phyloP scores from a whole-genome alignment of 2,113 vertebrate genomes.

The Elgaria multicarinata region DNA sequence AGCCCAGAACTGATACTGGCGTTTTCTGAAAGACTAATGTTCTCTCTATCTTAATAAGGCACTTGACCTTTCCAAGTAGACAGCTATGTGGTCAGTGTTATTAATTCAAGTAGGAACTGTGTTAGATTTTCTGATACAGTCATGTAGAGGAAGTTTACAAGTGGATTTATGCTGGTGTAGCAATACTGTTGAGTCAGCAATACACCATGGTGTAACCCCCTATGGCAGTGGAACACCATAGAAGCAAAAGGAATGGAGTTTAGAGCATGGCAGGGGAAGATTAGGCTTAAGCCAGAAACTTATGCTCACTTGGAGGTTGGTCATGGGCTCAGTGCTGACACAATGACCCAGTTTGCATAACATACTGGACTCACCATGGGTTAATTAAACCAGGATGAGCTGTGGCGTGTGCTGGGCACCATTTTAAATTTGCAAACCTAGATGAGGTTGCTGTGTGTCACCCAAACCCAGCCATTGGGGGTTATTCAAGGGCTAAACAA shows the following conservation, averaged over 20 bases:
- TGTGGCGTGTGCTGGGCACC: too few relatives aligned
- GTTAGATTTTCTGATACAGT: neutral
- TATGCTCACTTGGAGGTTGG: neutral
- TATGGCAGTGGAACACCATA: neutral
- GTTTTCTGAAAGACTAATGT: conserved; percentile 6
- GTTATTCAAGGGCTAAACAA: too few relatives aligned
- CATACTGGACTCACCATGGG: too few relatives aligned
- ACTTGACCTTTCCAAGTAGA: conserved; percentile 15
- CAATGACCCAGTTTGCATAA: too few relatives aligned
- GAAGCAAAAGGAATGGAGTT: neutral
- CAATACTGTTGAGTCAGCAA: neutral
- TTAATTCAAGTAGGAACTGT: neutral
- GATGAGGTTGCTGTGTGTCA: too few relatives aligned
- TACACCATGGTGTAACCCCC: neutral
- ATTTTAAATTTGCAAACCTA: too few relatives aligned
- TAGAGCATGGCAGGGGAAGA: neutral
- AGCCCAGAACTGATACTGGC: neutral
- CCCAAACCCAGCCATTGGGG: too few relatives aligned
- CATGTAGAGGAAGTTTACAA: neutral
- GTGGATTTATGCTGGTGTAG: neutral
- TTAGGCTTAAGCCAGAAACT: neutral
- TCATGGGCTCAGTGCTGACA: neutral
- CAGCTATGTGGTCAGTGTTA: neutral
- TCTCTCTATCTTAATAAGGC: conserved; percentile 8
- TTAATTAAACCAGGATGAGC: too few relatives aligned